Percentiles rank a stretch among this genome's conserved stretches.
Evolutionary conservation across 2,888 invertebrate genomes (phyloP).

Genomic region (Caenorhabditis becei): DNA sequence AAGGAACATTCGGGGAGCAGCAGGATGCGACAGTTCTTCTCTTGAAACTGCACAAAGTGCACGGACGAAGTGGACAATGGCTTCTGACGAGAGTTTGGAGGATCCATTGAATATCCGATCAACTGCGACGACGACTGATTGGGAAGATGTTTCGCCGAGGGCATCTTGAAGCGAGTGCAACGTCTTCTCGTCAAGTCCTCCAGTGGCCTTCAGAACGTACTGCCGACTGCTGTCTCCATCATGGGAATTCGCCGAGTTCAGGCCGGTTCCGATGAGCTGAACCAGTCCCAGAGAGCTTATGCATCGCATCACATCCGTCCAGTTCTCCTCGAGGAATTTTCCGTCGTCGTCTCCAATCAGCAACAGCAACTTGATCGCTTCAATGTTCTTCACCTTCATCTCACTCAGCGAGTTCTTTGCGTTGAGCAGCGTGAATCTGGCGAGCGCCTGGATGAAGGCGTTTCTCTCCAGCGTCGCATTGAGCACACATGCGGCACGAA

Average conservation of each 20-base stretch:
- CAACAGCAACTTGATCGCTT: slow-evolving; percentile 91
- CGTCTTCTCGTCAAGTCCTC: slow-evolving; percentile 82
- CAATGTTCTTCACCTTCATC: slow-evolving; percentile 99
- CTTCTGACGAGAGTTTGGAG: slow-evolving; percentile 95
- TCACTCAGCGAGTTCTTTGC: slow-evolving; percentile 93
- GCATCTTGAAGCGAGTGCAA: slow-evolving; percentile 93
- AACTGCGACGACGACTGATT: slow-evolving; percentile 98
- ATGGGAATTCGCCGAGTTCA: slow-evolving; percentile 73
- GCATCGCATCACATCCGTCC: slow-evolving; percentile 88
- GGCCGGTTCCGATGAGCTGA: slow-evolving; percentile 92
- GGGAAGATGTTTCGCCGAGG: slow-evolving; percentile 98
- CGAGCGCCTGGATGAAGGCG: slow-evolving; percentile 88
- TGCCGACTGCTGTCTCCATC: slow-evolving; percentile 69
- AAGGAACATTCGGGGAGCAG: slow-evolving; percentile 97
- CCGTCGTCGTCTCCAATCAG: slow-evolving; percentile 90
- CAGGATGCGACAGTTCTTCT: slow-evolving; percentile 90
- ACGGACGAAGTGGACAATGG: slow-evolving; percentile 95
- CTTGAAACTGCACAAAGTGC: slow-evolving; percentile 95
- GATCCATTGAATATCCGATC: slow-evolving; percentile 88
- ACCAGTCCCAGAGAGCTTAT: slow-evolving; percentile 98
- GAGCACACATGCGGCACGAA: slow-evolving; percentile 70
- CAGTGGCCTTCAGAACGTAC: slow-evolving; percentile 72
- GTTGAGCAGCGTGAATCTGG: slow-evolving; percentile 94
- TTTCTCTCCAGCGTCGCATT: slow-evolving; percentile 90
- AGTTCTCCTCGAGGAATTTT: slow-evolving; percentile 83